Conservation (phyloP, 2,797 vertebrate species). For the Falco novaeseelandiae region DNA sequence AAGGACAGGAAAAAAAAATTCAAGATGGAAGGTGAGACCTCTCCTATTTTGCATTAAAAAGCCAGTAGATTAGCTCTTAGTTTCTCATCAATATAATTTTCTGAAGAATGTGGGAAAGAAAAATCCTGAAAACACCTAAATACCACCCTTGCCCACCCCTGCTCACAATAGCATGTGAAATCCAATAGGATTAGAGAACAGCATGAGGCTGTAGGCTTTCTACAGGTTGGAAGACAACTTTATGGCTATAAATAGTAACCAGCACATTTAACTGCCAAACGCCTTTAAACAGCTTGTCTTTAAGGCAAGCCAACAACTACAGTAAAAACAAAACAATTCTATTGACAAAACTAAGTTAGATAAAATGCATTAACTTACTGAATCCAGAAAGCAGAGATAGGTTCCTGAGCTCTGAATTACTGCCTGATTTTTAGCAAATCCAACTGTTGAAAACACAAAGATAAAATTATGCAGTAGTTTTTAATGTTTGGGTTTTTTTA, state of each 20-base stretch:
- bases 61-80: background rate
- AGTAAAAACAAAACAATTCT: background rate
- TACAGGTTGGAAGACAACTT: background rate
- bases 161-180: background rate
- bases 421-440: conserved; percentile 94
- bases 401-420: conserved; percentile 87
- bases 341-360: background rate
- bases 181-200: background rate
- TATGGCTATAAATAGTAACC: background rate
- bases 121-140: conserved; percentile 14
- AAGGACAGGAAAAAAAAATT: background rate
- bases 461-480: background rate
- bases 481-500: background rate
- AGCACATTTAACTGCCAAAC: background rate
- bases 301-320: background rate
- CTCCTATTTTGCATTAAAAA: conserved; percentile 15
- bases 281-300: background rate
- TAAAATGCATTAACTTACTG: conserved; percentile 82
- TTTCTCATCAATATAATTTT: conserved; percentile 8
- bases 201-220: background rate
- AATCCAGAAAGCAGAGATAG: conserved; percentile 94
- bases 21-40: background rate
- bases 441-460: conserved; percentile 83
- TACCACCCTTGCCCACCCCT: background rate
- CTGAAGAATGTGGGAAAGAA: conserved; percentile 2